Base-by-base conservation (phyloP, 2,113 vertebrate species). In the Alethe diademata region DNA sequence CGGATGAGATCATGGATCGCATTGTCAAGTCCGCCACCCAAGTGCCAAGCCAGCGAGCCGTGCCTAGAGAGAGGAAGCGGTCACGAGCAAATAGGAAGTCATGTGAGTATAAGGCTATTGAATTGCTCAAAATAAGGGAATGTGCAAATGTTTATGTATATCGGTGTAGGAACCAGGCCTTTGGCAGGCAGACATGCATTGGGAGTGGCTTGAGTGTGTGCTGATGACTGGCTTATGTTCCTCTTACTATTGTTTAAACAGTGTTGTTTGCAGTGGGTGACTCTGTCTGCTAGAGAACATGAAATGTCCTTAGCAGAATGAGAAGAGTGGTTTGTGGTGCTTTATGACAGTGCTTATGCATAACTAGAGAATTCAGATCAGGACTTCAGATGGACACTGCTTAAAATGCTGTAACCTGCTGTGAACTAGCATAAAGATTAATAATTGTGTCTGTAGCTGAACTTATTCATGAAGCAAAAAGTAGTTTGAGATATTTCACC, bases 1-100 rank as follows among this genome's bases (percentile, higher is more conserved):
- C 99, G 1, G 99, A 99, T 88, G 99, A 99, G 97, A 99, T 99
- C 97, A 99, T 99, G 99, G 99, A 99, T 97, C 98, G 98, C 81
- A 99, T 99, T 3, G 99, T 99, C 14, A 98, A 99, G 95, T 99
- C 99, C 0, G 99, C 99, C 96, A 99, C 99, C 85, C 99, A 99
- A 98, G 98, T 98, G 96, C 99, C 99, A 96, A 98, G 98, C 93
- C 99, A 98, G 96, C 97, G 99, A 94, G 97, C 98, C 2, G 98
- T 98, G 84, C 99, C 99, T 19, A 98, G 99, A 35, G 99, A 99
- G 96, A 98, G 99, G 95, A 99, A 98, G 79, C 97, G 99, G 33
- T 99, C 99, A 76, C 97, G 99, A 75, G 99, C 98, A 92, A 99
- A 99, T 95, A 98, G 99, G 57, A 99, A 99, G 82, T 99, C 99